Percentiles rank a stretch among this genome's conserved stretches.
These are phyloP conservation scores for Candidula unifasciata DNA, from an alignment of 2,888 invertebrate species.

Conservation along the genomic window DNA sequence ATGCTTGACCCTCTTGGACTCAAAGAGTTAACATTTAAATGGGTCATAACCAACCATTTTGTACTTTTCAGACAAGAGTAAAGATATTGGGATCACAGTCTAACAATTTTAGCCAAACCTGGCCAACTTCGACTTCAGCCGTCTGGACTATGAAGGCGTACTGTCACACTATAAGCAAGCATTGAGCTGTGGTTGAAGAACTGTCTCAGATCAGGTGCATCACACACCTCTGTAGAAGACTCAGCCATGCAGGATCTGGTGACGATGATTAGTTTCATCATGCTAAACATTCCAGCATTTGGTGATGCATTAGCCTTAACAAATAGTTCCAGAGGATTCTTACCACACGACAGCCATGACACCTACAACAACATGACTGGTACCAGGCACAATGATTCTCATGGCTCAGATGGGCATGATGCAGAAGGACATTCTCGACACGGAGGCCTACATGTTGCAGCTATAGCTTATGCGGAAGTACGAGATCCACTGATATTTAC, in stretches of 20 bases:
- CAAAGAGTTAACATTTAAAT: no score
- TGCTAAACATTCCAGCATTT: neutral
- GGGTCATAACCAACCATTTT: no score
- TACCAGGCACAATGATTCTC: neutral
- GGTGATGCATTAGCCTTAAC: neutral
- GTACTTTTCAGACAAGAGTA: no score
- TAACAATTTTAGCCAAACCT: no score
- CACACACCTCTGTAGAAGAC: neutral
- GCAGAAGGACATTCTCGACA: conserved; percentile 18
- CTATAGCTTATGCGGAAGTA: conserved; percentile 76
- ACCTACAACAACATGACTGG: neutral
- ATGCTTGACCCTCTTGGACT: no score
- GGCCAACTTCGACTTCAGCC: no score
- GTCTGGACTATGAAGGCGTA: no score
- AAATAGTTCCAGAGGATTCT: neutral
- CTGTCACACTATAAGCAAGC: no score
- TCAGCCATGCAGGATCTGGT: neutral
- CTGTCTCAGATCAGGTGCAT: no score
- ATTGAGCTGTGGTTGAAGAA: no score
- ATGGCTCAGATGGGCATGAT: neutral
- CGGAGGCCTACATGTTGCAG: conserved; percentile 74
- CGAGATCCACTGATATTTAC: conserved; percentile 79
- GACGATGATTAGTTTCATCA: neutral
- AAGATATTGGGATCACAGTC: no score
- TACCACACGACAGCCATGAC: neutral